A percentile compares a stretch with the other conserved stretches of the same genome.
phyloP scores from a whole-genome alignment of 1,140 invertebrate species.

The Macrobrachium rosenbergii region DNA sequence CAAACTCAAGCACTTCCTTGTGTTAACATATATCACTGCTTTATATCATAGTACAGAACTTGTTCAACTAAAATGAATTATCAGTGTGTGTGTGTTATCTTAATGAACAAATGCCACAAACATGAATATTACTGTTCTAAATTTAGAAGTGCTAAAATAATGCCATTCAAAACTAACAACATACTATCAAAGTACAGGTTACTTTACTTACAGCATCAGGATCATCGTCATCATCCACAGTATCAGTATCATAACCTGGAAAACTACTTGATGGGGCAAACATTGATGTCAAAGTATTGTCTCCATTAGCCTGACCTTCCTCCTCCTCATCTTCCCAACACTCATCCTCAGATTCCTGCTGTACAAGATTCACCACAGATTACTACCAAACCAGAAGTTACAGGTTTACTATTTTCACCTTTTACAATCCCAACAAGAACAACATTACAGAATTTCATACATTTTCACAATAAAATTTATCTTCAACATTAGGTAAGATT shows the following conservation, averaged over 20 bases:
- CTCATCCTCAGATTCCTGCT: slow-evolving; percentile 61
- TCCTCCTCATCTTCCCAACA: slow-evolving; percentile 66
- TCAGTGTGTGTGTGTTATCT: too few species aligned
- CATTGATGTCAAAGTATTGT: slow-evolving; percentile 9
- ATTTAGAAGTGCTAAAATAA: too few species aligned
- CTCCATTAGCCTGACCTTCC: slow-evolving; percentile 65
- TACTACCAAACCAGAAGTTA: too few species aligned
- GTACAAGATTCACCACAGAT: not conserved
- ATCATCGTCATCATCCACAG: slow-evolving; percentile 67
- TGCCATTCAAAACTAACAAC: too few species aligned
- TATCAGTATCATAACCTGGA: slow-evolving; percentile 59
- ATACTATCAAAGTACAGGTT: not conserved
- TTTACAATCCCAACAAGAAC: not conserved
- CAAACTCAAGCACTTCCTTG: too few species aligned
- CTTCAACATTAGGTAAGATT: too few species aligned
- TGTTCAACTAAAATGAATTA: too few species aligned
- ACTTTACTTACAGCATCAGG: slow-evolving; percentile 64
- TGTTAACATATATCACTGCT: too few species aligned
- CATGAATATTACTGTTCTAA: not conserved
- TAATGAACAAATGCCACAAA: too few species aligned
- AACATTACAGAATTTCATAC: too few species aligned
- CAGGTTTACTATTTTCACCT: not conserved
- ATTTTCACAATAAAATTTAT: too few species aligned
- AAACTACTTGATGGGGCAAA: slow-evolving; percentile 44
- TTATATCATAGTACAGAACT: too few species aligned